A percentile compares a stretch with the other conserved stretches of the same genome.
phyloP scores from a whole-genome alignment of 2,113 vertebrate genomes.

The Anseranas semipalmata region DNA sequence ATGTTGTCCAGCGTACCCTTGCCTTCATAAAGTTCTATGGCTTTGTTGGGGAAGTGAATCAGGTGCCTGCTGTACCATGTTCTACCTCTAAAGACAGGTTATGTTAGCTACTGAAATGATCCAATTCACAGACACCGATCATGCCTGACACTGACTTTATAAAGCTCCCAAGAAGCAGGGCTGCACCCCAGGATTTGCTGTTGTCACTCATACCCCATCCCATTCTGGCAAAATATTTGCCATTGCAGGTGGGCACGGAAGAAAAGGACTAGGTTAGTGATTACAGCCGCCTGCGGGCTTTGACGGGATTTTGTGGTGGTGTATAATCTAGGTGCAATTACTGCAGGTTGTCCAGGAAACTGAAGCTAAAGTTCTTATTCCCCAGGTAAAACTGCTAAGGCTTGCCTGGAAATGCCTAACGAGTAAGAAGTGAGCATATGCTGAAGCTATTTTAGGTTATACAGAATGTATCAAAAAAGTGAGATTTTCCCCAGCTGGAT shows the following conservation, averaged over 20 bases:
- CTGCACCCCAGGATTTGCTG: neutral
- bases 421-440: slow-evolving; percentile 29
- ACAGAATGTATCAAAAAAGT: neutral
- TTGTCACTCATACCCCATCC: neutral
- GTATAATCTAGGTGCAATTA: neutral
- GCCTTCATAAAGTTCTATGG: neutral
- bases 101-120: neutral
- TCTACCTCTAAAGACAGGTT: neutral
- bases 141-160: neutral
- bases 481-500: neutral
- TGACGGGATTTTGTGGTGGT: neutral
- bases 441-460: slow-evolving; percentile 26
- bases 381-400: neutral
- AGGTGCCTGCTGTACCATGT: neutral
- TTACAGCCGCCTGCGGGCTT: neutral
- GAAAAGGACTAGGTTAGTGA: neutral
- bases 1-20: neutral
- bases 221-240: neutral
- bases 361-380: slow-evolving; percentile 16
- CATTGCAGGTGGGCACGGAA: neutral
- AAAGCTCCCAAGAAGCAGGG: neutral
- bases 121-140: neutral
- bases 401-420: slow-evolving; percentile 8
- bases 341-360: slow-evolving; percentile 30
- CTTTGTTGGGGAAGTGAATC: neutral